Base-by-base conservation (phyloP, 2,797 vertebrate genomes). In the Halcyon smyrnensis region DNA sequence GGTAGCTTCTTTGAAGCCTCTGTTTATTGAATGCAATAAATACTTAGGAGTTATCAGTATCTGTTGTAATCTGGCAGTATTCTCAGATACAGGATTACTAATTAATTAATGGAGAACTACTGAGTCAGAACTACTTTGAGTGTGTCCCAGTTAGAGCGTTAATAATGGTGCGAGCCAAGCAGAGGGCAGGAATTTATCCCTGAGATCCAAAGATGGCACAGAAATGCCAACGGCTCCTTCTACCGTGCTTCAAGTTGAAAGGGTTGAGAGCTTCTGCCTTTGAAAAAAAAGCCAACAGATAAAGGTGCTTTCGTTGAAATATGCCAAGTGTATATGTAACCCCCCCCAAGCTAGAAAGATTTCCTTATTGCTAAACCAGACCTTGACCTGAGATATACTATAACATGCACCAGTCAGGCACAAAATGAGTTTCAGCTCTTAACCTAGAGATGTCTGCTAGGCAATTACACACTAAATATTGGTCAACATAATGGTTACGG, bases 21-120 rank as follows among this genome's bases (percentile, higher is more conserved):
- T 56, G n/a, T 93, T 88, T 91, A 91, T n/a, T 84, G 77, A 90
- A 86, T 62, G 89, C 69, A 94, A 81, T 90, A 93, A 95, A 93
- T 89, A 91, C 84, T 92, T 77, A 8, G 37, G 53, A 87, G 69
- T 71, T 94, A 90, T 84, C 89, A 70, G 73, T 67, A 84, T 45
- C 76, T 96, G 87, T 73, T 91, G 62, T 81, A 81, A 80, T n/a
- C 67, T 79, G 80, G 77, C 73, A 78, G 46, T 45, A 69, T 73
- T 74, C 63, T 86, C 48, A 20, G 79, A 34, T 24, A 69, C 41
- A 90, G 46, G 89, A 84, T 91, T 94, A 91, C 50, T 89, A 86
- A 95, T 93, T 89, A 91, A 96, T 95, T 87, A 89, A 92, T 62
- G 27, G 67, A 73, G 54, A 90, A 79, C 80, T 84, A 89, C 48